Evolutionary conservation across 2,113 vertebrate genomes (phyloP).

Genomic region (Ceyx margarethae): DNA sequence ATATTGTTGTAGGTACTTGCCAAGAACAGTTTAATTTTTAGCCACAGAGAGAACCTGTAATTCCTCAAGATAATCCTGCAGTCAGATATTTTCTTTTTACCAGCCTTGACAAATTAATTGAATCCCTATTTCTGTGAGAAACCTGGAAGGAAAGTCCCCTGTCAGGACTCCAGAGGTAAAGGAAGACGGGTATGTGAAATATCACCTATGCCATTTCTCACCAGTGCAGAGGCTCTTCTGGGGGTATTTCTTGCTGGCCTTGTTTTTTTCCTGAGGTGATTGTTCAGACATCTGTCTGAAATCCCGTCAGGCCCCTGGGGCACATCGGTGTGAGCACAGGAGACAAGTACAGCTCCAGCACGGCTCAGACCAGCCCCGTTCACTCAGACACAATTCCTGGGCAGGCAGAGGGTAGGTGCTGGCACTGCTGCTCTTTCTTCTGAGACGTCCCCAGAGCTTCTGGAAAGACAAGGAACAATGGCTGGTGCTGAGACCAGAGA

Average conservation of each 20-base stretch:
- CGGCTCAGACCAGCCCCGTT: not conserved
- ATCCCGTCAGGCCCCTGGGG: not conserved
- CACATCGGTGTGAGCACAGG: not conserved
- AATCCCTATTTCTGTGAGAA: not conserved
- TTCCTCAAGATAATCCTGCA: not conserved
- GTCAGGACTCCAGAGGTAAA: not conserved
- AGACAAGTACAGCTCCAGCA: not conserved
- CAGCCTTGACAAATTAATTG: not conserved
- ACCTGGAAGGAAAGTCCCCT: not conserved
- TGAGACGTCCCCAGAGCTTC: not conserved
- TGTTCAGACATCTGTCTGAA: not conserved
- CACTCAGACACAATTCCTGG: not conserved
- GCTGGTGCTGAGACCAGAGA: not conserved
- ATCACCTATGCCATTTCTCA: not conserved
- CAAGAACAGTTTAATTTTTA: not conserved
- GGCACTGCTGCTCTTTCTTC: not conserved
- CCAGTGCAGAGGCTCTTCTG: not conserved
- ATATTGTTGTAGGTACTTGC: not conserved
- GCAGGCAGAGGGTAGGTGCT: not conserved
- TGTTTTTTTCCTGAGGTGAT: not conserved
- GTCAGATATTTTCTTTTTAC: not conserved
- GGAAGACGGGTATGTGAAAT: fast-evolving
- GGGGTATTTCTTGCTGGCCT: not conserved
- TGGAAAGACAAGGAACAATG: not conserved
- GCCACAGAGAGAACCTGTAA: not conserved